A percentile compares a stretch with the other conserved stretches of the same genome.
Evolutionary conservation across 2,888 invertebrate genomes (phyloP).

Genomic region (Cremastinae sp.): DNA sequence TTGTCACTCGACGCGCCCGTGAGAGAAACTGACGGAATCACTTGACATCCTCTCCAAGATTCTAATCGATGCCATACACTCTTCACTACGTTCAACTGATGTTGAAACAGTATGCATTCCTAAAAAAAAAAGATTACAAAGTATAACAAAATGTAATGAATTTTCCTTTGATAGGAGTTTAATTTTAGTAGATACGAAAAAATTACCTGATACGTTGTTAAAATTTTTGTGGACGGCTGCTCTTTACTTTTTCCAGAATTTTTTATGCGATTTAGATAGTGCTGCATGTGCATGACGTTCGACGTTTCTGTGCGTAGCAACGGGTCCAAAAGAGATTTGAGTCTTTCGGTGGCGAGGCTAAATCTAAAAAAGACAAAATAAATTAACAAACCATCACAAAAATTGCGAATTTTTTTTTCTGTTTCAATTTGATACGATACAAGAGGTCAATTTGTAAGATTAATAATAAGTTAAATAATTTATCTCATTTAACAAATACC

Average conservation of each 20-base stretch:
- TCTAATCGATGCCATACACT: constrained; percentile 89
- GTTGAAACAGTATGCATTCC: constrained; percentile 94
- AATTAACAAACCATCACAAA: not conserved
- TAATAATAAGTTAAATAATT: not conserved
- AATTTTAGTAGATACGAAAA: not conserved
- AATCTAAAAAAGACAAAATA: constrained; percentile 67
- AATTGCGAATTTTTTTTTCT: constrained; percentile 9
- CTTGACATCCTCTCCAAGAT: constrained; percentile 78
- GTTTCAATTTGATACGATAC: constrained; percentile 10
- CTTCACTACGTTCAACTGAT: constrained; percentile 92
- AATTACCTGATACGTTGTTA: constrained; percentile 82
- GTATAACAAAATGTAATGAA: not conserved
- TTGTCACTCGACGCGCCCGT: constrained; percentile 90
- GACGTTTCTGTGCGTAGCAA: constrained; percentile 90
- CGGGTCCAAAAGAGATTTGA: constrained; percentile 90
- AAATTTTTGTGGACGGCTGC: constrained; percentile 83
- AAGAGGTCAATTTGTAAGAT: too few species aligned
- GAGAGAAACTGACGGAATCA: constrained; percentile 80
- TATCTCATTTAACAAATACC: constrained; percentile 79
- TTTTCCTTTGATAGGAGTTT: not conserved
- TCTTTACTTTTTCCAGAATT: constrained; percentile 82
- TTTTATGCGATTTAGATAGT: constrained; percentile 85
- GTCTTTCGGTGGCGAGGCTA: constrained; percentile 91
- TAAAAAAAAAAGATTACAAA: constrained; percentile 73
- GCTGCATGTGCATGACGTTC: constrained; percentile 91